phyloP scores from a whole-genome alignment of 2,888 invertebrate genomes.

The Aphodius sticticus region DNA sequence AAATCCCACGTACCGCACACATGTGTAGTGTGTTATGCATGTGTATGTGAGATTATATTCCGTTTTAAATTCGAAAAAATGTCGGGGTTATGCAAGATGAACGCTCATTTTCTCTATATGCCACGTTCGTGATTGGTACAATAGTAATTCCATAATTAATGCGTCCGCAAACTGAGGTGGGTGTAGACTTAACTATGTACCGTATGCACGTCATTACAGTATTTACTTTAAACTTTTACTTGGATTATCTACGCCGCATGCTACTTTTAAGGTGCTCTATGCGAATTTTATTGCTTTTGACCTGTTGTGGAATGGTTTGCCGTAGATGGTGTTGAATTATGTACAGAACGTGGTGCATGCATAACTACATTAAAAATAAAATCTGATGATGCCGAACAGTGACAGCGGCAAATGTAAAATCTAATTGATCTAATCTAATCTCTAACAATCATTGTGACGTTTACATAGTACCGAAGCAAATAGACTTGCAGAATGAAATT shows the following conservation, averaged over 20 bases:
- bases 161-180: slow-evolving; percentile 16
- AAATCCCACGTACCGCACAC: background rate
- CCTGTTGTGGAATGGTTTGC: background rate
- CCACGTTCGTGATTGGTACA: slow-evolving; percentile 29
- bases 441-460: background rate
- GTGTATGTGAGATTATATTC: slow-evolving; percentile 16
- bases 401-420: background rate
- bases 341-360: background rate
- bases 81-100: slow-evolving; percentile 16
- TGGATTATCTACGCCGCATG: background rate
- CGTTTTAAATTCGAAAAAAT: slow-evolving; percentile 6
- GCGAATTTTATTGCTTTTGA: background rate
- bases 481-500: background rate
- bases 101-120: slow-evolving; percentile 26
- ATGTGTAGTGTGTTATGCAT: background rate
- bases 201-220: slow-evolving; percentile 9
- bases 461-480: background rate
- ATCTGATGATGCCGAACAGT: background rate
- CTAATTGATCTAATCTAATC: background rate
- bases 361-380: background rate
- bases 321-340: background rate
- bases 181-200: slow-evolving; percentile 12
- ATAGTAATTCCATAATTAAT: slow-evolving; percentile 23
- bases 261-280: background rate
- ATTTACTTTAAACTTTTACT: background rate